phyloP scores from a whole-genome alignment of 2,888 invertebrate species.

The Odontocolon sp. region DNA sequence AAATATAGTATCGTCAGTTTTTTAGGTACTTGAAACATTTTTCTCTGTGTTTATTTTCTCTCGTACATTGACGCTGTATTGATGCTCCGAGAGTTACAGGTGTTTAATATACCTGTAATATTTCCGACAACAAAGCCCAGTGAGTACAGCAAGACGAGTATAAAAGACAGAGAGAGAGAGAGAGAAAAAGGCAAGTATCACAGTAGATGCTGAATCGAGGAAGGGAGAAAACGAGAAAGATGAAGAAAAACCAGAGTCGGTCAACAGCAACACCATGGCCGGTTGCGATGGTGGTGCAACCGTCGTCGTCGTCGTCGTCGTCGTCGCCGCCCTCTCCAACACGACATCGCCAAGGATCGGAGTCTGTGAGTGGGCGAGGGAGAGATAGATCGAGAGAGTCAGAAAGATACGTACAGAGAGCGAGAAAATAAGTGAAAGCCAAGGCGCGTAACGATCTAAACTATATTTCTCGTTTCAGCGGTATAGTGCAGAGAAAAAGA shows the following conservation, averaged over 20 bases:
- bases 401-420: too few relatives aligned
- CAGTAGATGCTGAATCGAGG: too few relatives aligned
- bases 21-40: too few relatives aligned
- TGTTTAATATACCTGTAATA: neutral
- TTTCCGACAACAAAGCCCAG: too few relatives aligned
- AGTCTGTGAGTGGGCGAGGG: constrained; percentile 43
- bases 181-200: neutral
- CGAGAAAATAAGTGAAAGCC: constrained; percentile 78
- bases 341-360: constrained; percentile 25
- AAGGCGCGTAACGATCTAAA: constrained; percentile 75
- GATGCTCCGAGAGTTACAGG: neutral
- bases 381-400: constrained; percentile 53
- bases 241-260: constrained; percentile 12
- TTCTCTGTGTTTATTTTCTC: neutral
- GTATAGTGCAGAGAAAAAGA: constrained; percentile 17
- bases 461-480: constrained; percentile 71
- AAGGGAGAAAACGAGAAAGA: constrained; percentile 14
- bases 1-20: too few relatives aligned
- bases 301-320: constrained; percentile 4
- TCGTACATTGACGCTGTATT: neutral
- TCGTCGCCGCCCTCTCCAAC: constrained; percentile 46
- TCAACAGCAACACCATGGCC: neutral
- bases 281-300: constrained; percentile 44
- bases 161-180: neutral
- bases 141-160: neutral